These are phyloP conservation scores for Thera obeliscata DNA, from an alignment of 2,888 invertebrate genomes.

Conservation along the genomic window DNA sequence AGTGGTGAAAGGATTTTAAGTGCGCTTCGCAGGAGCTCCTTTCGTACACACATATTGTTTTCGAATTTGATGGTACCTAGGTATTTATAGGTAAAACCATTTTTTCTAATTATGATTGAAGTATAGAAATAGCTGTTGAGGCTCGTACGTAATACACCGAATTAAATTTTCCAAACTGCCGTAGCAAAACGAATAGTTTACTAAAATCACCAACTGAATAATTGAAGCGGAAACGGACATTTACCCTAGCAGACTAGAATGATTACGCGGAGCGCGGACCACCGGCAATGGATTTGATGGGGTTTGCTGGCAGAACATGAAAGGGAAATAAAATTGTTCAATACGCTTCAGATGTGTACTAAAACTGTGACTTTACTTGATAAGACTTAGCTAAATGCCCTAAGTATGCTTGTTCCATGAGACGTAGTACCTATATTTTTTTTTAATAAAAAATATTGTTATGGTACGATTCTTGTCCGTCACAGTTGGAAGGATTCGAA, in stretches of 20 bases:
- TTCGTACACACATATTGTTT: too few species aligned
- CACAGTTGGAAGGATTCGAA: too few species aligned
- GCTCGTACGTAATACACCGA: background rate
- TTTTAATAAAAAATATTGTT: too few species aligned
- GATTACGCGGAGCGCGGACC: constrained; percentile 53
- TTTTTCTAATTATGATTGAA: too few species aligned
- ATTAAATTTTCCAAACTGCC: constrained; percentile 20
- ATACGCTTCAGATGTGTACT: background rate
- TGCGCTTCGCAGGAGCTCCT: too few species aligned
- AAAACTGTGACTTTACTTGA: too few species aligned
- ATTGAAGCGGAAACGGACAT: constrained; percentile 57
- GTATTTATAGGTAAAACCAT: background rate
- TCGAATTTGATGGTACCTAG: background rate
- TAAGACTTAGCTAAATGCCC: too few species aligned
- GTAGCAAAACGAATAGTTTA: constrained; percentile 16
- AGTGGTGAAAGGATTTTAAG: too few species aligned
- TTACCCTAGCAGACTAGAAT: constrained; percentile 50
- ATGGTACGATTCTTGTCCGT: too few species aligned
- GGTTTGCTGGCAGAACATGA: constrained; percentile 3
- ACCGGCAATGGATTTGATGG: constrained; percentile 39
- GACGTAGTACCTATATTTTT: too few species aligned
- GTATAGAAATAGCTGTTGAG: too few species aligned
- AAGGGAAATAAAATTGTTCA: background rate
- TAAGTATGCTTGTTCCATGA: too few species aligned
- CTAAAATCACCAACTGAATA: constrained; percentile 33